Conservation (phyloP, 2,113 vertebrate species). For the Tapirus terrestris region DNA sequence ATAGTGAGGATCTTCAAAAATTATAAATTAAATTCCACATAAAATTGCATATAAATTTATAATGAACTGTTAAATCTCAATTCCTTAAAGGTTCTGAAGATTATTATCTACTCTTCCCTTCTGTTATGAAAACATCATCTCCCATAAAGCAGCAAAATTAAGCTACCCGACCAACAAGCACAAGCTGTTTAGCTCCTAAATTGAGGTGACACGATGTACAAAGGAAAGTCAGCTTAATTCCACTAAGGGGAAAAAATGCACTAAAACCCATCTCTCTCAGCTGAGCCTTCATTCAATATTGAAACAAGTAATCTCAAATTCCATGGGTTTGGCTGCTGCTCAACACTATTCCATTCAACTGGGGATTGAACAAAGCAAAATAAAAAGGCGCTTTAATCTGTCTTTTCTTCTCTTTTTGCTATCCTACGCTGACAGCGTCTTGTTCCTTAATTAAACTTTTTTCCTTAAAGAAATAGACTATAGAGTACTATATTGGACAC, state of each 20-base stretch:
- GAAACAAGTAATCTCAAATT: constrained; percentile 70
- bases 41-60: constrained; percentile 25
- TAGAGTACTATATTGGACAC: not conserved
- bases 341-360: constrained; percentile 14
- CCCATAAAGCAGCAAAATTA: constrained; percentile 45
- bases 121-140: constrained; percentile 50
- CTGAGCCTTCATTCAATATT: constrained; percentile 68
- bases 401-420: constrained; percentile 44
- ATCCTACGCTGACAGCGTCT: constrained; percentile 41
- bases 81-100: constrained; percentile 35
- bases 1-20: not conserved
- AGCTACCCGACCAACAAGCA: not conserved
- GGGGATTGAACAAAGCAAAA: constrained; percentile 58
- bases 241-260: not conserved
- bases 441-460: constrained; percentile 56
- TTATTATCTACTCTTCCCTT: constrained; percentile 29
- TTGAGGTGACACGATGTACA: constrained; percentile 44
- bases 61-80: constrained; percentile 15
- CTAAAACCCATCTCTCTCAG: constrained; percentile 38
- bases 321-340: constrained; percentile 38
- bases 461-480: constrained; percentile 27
- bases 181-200: constrained; percentile 28
- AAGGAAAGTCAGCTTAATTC: constrained; percentile 59
- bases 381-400: constrained; percentile 53
- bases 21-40: constrained; percentile 32